Evolutionary conservation across 1,140 invertebrate species (phyloP), one percentile per base, ranked within the genome.

Genomic region (Diabrotica virgifera): DNA sequence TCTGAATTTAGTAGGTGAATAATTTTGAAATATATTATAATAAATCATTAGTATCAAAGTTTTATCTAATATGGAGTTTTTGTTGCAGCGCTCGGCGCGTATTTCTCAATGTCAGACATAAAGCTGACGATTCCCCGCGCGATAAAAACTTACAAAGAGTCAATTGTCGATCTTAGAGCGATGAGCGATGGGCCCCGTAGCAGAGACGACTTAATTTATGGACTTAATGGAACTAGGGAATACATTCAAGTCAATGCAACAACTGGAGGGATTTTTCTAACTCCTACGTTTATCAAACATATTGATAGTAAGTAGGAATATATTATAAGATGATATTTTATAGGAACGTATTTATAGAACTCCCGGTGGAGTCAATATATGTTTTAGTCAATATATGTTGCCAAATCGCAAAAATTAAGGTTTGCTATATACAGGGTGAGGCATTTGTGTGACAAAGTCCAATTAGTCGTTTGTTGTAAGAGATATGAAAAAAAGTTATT

Each of bases 171-270:
- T 36, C 36, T 57, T 5, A 36, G 24, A n/a, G 24, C 55, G 5
- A 57, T 24, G 11, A 57, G 12, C 5, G 36, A 36, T 37, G 9
- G 37, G 8, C 12, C 24, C 5, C 8, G 12, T 36, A 36, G 10
- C n/a, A 24, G 36, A 36, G 37, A 37, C 5, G 24, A 10, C 11
- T 36, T 57, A 36, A 57, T n/a, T 12, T 57, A 57, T 36, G 12
- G 24, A 9, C 55, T 57, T 6, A 46, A 36, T 57, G 24, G 40
- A 65, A 64, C 56, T 63, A 52, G 57, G 40, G 52, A 52, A 35
- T 61, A 58, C 24, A 67, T 67, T 40, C 11, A 64, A 38, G 61
- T 58, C 38, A 65, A 59, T 11, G 53, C 46, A 46, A 52, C 52
- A 14, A 46, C 63, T 10, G 61, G 62, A 12, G 57, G 50, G 11